A percentile compares a stretch with the other conserved stretches of the same genome.
These are phyloP conservation scores for Steinernema khuongi DNA, from an alignment of 1,140 invertebrate species.

Conservation along the genomic window DNA sequence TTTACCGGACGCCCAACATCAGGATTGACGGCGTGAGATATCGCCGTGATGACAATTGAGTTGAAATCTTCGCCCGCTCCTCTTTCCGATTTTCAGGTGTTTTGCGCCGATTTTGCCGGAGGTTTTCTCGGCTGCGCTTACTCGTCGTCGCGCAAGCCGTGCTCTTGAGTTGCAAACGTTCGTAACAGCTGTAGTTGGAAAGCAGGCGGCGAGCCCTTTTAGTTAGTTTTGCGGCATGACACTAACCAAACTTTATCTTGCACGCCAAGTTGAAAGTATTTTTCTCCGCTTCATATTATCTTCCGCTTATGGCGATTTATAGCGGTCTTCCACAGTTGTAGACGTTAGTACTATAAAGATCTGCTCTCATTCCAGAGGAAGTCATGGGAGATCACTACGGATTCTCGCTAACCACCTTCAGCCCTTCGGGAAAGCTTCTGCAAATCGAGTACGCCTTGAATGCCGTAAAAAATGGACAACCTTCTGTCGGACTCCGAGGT, in stretches of 20 bases:
- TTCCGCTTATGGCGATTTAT: no score
- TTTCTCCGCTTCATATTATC: no score
- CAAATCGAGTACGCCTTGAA: slow-evolving; percentile 99
- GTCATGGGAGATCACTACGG: slow-evolving; percentile 57
- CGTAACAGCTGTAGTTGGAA: no score
- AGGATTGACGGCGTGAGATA: background rate
- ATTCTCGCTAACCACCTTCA: slow-evolving; percentile 62
- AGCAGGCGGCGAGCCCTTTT: no score
- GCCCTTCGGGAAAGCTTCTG: slow-evolving; percentile 96
- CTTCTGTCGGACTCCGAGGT: slow-evolving; percentile 97
- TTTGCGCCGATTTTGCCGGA: no score
- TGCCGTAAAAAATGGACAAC: slow-evolving; percentile 94
- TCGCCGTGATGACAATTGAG: background rate
- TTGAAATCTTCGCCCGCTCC: background rate
- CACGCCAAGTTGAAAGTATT: no score
- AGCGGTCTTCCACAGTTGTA: background rate
- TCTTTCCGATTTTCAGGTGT: no score
- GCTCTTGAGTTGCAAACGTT: no score
- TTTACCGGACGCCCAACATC: background rate
- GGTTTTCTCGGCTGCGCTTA: no score
- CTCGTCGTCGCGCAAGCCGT: no score
- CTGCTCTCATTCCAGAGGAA: slow-evolving; percentile 1
- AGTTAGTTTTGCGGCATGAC: no score
- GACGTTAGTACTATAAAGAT: background rate
- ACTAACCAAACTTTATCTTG: no score